Evolutionary conservation across 1,140 invertebrate genomes (phyloP).

Genomic region (Kradibia gibbosae): DNA sequence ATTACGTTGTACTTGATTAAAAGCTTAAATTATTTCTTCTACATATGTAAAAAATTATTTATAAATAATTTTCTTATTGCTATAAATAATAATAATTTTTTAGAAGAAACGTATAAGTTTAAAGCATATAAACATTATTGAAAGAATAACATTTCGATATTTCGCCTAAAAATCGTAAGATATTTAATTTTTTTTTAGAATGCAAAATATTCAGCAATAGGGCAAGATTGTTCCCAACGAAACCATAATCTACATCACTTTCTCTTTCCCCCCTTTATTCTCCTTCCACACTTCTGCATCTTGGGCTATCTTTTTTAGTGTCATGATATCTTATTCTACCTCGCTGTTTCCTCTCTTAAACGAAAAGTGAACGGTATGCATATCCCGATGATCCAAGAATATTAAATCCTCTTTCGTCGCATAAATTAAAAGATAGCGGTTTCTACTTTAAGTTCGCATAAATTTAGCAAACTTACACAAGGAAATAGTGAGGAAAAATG

Average conservation of each 20-base stretch:
- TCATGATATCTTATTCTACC: conserved; percentile 41
- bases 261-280: conserved; percentile 23
- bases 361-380: conserved; percentile 56
- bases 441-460: conserved; percentile 61
- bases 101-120: too few species aligned
- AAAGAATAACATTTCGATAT: too few species aligned
- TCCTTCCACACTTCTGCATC: conserved; percentile 29
- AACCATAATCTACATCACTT: conserved; percentile 21
- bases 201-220: conserved; percentile 55
- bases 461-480: conserved; percentile 55
- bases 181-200: conserved; percentile 60
- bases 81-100: too few species aligned
- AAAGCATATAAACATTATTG: too few species aligned
- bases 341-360: conserved; percentile 37
- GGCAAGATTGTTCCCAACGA: conserved; percentile 57
- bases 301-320: conserved; percentile 42
- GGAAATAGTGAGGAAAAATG: not conserved
- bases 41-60: too few species aligned
- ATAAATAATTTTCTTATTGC: too few species aligned
- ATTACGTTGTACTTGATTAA: too few species aligned
- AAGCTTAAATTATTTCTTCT: too few species aligned
- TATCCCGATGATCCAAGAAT: conserved; percentile 63
- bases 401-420: conserved; percentile 68
- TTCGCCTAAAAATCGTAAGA: too few species aligned
- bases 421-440: conserved; percentile 71